Evolutionary conservation across 2,797 vertebrate species (phyloP).

Genomic region (Micropoecilia bifurca): DNA sequence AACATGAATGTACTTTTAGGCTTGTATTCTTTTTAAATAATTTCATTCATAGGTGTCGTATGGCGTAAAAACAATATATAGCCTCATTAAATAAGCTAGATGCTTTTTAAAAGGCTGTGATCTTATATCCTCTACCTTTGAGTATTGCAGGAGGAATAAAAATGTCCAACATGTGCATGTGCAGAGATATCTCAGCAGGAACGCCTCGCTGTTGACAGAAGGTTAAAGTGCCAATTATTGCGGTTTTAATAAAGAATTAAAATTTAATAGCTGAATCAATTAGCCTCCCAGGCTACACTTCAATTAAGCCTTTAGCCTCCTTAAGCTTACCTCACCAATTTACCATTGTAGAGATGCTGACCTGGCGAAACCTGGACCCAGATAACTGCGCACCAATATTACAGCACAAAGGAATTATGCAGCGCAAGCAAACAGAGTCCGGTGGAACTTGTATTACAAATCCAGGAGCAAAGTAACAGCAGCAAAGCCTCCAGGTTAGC

Average conservation of each 20-base stretch:
- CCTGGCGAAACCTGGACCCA: not conserved
- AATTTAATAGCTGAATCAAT: constrained; percentile 15
- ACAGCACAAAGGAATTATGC: not conserved
- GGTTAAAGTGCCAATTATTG: constrained; percentile 29
- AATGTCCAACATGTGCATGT: not conserved
- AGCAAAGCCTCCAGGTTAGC: constrained; percentile 54
- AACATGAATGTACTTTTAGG: not conserved
- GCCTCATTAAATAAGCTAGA: not conserved
- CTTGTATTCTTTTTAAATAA: not conserved
- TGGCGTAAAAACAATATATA: not conserved
- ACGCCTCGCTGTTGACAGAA: constrained; percentile 3
- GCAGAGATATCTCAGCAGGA: not conserved
- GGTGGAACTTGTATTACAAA: constrained; percentile 20
- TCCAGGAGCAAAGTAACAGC: constrained; percentile 29
- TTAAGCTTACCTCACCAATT: not conserved
- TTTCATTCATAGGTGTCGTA: not conserved
- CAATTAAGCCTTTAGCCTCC: constrained; percentile 12
- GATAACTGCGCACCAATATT: constrained; percentile 14
- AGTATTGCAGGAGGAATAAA: not conserved
- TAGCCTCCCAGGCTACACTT: constrained; percentile 14
- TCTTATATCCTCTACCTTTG: not conserved
- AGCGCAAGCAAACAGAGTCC: constrained; percentile 12
- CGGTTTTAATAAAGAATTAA: constrained; percentile 14
- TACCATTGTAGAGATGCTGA: constrained; percentile 1
- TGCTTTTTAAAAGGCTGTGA: not conserved